Evolutionary conservation across 2,797 vertebrate genomes (phyloP).

Genomic region (Percopsis omiscomaycus): DNA sequence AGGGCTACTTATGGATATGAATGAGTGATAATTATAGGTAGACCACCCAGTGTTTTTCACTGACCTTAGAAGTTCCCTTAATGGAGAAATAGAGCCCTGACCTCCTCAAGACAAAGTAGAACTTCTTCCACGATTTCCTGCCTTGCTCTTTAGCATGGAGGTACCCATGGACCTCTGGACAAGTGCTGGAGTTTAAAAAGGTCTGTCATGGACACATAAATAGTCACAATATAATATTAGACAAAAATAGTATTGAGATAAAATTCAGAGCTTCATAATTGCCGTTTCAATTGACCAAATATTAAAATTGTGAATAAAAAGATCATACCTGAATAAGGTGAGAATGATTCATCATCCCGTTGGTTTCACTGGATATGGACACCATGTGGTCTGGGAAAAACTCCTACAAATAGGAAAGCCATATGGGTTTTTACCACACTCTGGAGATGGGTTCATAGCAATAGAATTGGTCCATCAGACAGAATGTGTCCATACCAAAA

Average conservation of each 20-base stretch:
- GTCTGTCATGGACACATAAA: constrained; percentile 78
- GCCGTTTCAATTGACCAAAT: neutral
- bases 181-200: constrained; percentile 92
- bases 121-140: constrained; percentile 94
- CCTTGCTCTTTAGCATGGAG: constrained; percentile 92
- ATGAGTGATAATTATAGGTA: neutral
- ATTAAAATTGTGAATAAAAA: constrained; percentile 17
- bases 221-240: constrained; percentile 6
- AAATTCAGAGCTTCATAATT: neutral
- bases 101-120: constrained; percentile 93
- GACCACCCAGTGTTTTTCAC: constrained; percentile 29
- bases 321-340: constrained; percentile 88
- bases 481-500: neutral
- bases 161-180: constrained; percentile 94
- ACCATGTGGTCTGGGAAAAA: constrained; percentile 98
- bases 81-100: constrained; percentile 98
- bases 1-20: neutral
- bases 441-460: neutral
- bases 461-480: neutral
- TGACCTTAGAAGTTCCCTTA: constrained; percentile 96
- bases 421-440: constrained; percentile 24
- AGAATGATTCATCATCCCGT: constrained; percentile 81
- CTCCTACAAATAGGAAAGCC: constrained; percentile 74
- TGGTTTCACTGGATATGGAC: constrained; percentile 86
- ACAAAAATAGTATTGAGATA: constrained; percentile 12